Base-by-base conservation (phyloP, 2,888 invertebrate genomes). In the Meganola albula region DNA sequence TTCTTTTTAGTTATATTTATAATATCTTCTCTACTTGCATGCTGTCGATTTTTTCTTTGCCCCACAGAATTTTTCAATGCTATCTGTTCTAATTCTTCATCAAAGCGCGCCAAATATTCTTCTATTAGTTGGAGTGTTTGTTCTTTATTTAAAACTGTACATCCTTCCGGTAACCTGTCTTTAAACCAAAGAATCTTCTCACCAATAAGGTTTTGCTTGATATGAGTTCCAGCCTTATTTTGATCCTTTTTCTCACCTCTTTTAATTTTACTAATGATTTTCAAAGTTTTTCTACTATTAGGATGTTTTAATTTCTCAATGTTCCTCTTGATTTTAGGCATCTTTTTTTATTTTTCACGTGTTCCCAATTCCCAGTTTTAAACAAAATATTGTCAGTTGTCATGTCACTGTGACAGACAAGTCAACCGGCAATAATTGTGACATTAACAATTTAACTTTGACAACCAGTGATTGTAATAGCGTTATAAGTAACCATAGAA, bases 171-270 rank as follows among this genome's bases (percentile, higher is more conserved):
- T 55, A 93, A 74, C 51, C 91, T 87, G 16, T 91, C 89, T 51
- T 90, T 87, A 53, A 96, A 93, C 95, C 95, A 96, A 13, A 89
- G 51, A 29, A 94, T 77, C 76, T 94, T 95, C 62, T 95, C 94
- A 21, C 92, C 92, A 14, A 91, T 62, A 11, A 93, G 56, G 63
- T 92, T 93, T 44, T 91, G 90, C 70, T 93, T 93, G 24, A 93
- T 88, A 8, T 90, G 88, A 45, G 90, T 89, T 0, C 88, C 88
- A 21, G 90, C 63, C 71, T 92, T 92, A 10, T 78, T 79, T 54
- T 90, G 89, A 32, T 90, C 88, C 55, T 89, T 88, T 42, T 86
- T 86, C 31, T 84, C 83, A 40, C 77, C 89, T 88, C 87, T 92
- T 46, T 90, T 90, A 4, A 90, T 82, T 72, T 93, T 90, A 64